Evolutionary conservation across 2,113 vertebrate genomes (phyloP).

Genomic region (Puffinus mauretanicus): DNA sequence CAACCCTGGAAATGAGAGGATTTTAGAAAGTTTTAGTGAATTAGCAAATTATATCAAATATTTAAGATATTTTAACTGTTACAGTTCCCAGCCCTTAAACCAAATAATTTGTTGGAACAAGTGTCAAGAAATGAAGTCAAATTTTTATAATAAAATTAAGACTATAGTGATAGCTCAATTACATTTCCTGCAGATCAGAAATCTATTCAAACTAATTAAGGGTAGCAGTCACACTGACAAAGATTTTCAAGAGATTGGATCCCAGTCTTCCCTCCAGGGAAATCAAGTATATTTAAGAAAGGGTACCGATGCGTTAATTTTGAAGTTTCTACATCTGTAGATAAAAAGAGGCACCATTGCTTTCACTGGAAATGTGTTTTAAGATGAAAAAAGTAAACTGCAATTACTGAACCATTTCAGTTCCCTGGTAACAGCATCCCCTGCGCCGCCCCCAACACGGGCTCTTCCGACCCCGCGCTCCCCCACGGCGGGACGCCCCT

Average conservation of each 20-base stretch:
- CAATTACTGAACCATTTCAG: neutral
- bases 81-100: neutral
- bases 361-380: neutral
- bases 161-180: neutral
- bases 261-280: neutral
- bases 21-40: neutral
- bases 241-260: neutral
- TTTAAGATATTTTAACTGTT: neutral
- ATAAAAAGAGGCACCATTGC: neutral
- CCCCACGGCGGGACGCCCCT: rapidly evolving
- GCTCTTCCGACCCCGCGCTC: rapidly evolving
- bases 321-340: neutral
- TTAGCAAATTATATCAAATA: neutral
- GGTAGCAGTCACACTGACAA: neutral
- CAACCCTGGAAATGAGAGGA: slow-evolving; percentile 71
- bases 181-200: neutral
- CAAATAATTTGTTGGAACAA: neutral
- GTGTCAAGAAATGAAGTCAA: neutral
- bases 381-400: neutral
- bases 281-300: neutral
- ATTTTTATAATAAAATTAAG: neutral
- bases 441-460: rapidly evolving
- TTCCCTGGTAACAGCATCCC: neutral
- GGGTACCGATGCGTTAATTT: rapidly evolving
- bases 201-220: neutral